Evolutionary conservation across 35 echinoderm and acorn worm species (phyloP).

Genomic region (Apostichopus japonicus): DNA sequence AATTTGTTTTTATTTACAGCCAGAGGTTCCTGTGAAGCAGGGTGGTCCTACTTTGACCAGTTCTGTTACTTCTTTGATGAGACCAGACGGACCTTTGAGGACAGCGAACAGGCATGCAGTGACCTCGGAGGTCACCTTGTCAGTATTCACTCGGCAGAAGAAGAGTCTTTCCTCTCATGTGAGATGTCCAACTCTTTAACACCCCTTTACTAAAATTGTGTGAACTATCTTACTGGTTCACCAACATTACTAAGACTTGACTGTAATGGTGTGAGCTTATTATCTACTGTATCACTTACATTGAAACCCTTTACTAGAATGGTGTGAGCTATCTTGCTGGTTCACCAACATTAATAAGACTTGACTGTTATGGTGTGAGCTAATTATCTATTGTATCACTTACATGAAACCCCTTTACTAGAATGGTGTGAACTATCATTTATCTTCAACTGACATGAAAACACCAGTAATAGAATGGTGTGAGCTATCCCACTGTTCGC

Average conservation of each 20-base stretch:
- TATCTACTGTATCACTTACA: no score
- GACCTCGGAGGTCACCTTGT: slow-evolving; percentile 42
- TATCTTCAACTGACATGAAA: no score
- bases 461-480: no score
- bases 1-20: slow-evolving; percentile 8
- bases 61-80: slow-evolving; percentile 67
- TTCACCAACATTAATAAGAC: no score
- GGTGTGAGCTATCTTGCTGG: no score
- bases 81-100: slow-evolving; percentile 31
- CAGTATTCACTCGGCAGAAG: slow-evolving; percentile 67
- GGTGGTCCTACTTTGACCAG: slow-evolving; percentile 65
- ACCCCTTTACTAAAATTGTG: background rate
- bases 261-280: no score
- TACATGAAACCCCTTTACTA: background rate
- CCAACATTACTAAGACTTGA: no score
- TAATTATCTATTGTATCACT: no score
- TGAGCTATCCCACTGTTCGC: no score
- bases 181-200: background rate
- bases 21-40: slow-evolving; percentile 49
- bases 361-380: no score
- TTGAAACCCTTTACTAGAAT: background rate
- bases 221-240: no score
- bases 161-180: slow-evolving; percentile 75
- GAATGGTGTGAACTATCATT: background rate
- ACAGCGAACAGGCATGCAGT: slow-evolving; percentile 33